Percentiles rank a stretch among this genome's conserved stretches.
Evolutionary conservation across 2,888 invertebrate genomes (phyloP).

Genomic region (Lucinisca nassula): DNA sequence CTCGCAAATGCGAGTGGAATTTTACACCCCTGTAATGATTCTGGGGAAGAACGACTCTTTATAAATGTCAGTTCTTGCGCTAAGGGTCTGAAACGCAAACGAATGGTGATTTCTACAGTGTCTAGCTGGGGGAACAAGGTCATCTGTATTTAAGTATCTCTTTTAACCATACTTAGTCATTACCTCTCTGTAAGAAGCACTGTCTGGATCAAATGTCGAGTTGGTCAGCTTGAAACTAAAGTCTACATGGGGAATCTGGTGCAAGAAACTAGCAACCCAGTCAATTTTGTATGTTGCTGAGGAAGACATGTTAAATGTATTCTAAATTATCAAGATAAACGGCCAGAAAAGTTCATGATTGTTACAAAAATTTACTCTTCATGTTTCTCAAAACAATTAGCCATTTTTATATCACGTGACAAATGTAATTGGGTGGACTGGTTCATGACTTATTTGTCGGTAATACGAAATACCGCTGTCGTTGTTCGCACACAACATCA

Average conservation of each 20-base stretch:
- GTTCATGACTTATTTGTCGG: neutral
- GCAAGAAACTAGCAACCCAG: slow-evolving; percentile 93
- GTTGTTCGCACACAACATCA: too few species aligned
- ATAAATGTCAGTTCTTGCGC: too few species aligned
- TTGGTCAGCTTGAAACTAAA: slow-evolving; percentile 96
- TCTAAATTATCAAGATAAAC: neutral
- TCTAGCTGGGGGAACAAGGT: too few species aligned
- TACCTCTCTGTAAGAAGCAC: slow-evolving; percentile 97
- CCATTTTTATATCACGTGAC: slow-evolving; percentile 74
- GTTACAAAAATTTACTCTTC: too few species aligned
- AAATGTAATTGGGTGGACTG: neutral
- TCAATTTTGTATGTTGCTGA: slow-evolving; percentile 50
- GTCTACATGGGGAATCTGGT: slow-evolving; percentile 97
- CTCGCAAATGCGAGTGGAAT: too few species aligned
- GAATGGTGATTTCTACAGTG: too few species aligned
- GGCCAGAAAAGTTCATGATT: too few species aligned
- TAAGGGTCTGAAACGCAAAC: too few species aligned
- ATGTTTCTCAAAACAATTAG: slow-evolving; percentile 28
- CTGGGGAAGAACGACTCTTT: too few species aligned
- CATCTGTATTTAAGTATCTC: too few species aligned
- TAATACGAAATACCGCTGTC: neutral
- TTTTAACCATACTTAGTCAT: neutral
- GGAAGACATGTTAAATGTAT: slow-evolving; percentile 24
- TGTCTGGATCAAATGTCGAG: slow-evolving; percentile 96
- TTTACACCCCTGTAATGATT: too few species aligned